Evolutionary conservation across 2,113 vertebrate genomes (phyloP).

Genomic region (Scytalopus superciliaris): DNA sequence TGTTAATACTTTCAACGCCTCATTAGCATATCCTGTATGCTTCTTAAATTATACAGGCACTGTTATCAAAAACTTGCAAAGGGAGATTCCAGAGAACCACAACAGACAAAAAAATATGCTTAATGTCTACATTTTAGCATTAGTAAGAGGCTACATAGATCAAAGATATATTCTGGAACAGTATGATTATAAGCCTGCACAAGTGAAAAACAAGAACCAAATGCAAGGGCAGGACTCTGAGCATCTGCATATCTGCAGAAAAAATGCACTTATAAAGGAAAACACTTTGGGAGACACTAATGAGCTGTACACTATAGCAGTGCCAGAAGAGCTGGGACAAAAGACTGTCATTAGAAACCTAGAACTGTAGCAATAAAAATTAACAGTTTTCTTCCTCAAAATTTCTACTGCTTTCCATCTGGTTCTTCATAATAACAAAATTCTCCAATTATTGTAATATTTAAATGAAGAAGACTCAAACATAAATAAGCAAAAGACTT

Average conservation of each 20-base stretch:
- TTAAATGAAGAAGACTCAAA: background rate
- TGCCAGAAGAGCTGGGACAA: slow-evolving; percentile 1
- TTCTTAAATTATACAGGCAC: slow-evolving; percentile 35
- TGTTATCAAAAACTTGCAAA: slow-evolving; percentile 11
- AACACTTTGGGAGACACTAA: slow-evolving; percentile 18
- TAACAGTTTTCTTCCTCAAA: slow-evolving; percentile 1
- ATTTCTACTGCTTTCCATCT: background rate
- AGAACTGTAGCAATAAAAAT: slow-evolving; percentile 25
- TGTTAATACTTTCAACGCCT: slow-evolving; percentile 13
- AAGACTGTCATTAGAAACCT: background rate
- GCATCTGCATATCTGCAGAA: slow-evolving; percentile 55
- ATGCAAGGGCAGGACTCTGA: background rate
- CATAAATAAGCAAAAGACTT: background rate
- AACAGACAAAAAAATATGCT: background rate
- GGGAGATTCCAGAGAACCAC: slow-evolving; percentile 39
- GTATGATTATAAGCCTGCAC: background rate
- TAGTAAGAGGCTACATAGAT: background rate
- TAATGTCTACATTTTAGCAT: slow-evolving; percentile 17
- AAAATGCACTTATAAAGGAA: slow-evolving; percentile 29
- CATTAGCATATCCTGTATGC: slow-evolving; percentile 41
- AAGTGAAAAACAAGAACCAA: slow-evolving; percentile 22
- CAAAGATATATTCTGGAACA: slow-evolving; percentile 6
- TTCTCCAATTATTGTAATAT: background rate
- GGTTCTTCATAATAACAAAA: background rate
- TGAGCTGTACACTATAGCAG: background rate